These are phyloP conservation scores for Zootermopsis nevadensis DNA, from an alignment of 2,888 invertebrate species.

Conservation along the genomic window DNA sequence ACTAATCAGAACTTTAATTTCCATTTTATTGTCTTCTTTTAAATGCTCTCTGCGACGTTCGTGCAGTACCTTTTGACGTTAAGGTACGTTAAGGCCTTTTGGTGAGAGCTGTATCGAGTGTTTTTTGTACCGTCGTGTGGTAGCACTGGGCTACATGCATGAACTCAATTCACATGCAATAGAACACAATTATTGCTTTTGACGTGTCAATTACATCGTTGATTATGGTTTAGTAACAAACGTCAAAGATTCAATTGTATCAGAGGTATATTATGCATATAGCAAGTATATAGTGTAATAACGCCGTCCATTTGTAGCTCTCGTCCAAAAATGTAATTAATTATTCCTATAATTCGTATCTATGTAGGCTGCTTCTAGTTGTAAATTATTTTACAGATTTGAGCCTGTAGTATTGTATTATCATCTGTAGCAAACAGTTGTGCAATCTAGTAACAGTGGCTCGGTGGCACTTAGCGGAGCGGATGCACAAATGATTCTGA, in stretches of 20 bases:
- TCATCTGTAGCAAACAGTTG: no score
- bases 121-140: not conserved
- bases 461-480: no score
- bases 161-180: not conserved
- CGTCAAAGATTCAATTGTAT: conserved; percentile 2
- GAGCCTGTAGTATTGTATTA: not conserved
- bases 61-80: no score
- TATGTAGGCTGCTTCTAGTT: not conserved
- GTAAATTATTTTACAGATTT: not conserved
- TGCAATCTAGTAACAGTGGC: no score
- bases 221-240: not conserved
- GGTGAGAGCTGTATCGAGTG: no score
- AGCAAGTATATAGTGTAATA: not conserved
- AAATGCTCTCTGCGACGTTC: no score
- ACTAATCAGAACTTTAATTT: no score
- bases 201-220: conserved; percentile 11
- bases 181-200: conserved; percentile 17
- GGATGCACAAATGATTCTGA: no score
- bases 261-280: not conserved
- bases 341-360: not conserved
- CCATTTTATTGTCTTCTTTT: no score
- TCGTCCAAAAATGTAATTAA: not conserved
- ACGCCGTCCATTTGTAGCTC: not conserved
- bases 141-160: not conserved
- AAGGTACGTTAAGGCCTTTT: no score